Percentiles rank a stretch among this genome's conserved stretches.
Conservation (phyloP, 2,797 vertebrate genomes). For the Lindbergichthys nudifrons region DNA sequence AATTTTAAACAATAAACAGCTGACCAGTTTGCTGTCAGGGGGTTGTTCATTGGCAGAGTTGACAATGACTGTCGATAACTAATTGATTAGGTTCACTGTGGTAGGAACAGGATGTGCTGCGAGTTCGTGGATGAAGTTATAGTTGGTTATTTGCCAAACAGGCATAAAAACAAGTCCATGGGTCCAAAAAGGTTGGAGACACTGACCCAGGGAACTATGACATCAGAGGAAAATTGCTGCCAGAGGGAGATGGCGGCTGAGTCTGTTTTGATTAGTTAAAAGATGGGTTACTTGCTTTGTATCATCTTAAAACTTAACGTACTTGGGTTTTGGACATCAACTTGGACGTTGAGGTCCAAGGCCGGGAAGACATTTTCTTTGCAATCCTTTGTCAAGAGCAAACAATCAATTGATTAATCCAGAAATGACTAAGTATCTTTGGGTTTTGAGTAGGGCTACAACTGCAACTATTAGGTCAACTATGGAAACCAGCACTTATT, state of each 20-base stretch:
- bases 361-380: too few relatives aligned
- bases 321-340: too few relatives aligned
- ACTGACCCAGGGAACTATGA: not conserved
- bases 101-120: not conserved
- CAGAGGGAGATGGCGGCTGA: not conserved
- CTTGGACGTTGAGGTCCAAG: too few relatives aligned
- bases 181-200: not conserved
- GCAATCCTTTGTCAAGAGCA: too few relatives aligned
- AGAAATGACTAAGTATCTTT: too few relatives aligned
- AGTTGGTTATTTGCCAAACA: constrained; percentile 4
- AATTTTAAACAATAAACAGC: constrained; percentile 21
- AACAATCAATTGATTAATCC: too few relatives aligned
- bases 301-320: too few relatives aligned
- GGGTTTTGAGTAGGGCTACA: too few relatives aligned
- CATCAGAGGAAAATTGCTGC: not conserved
- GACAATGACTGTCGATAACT: constrained; percentile 26
- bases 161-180: constrained; percentile 3
- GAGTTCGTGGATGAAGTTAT: constrained; percentile 11
- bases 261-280: not conserved
- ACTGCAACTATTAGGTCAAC: too few relatives aligned
- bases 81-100: constrained; percentile 34
- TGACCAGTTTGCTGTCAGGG: constrained; percentile 23
- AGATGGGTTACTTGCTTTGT: too few relatives aligned
- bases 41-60: constrained; percentile 12
- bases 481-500: not conserved